Base-by-base conservation (phyloP, 1,140 invertebrate species). In the Drosophila kohkoa region DNA sequence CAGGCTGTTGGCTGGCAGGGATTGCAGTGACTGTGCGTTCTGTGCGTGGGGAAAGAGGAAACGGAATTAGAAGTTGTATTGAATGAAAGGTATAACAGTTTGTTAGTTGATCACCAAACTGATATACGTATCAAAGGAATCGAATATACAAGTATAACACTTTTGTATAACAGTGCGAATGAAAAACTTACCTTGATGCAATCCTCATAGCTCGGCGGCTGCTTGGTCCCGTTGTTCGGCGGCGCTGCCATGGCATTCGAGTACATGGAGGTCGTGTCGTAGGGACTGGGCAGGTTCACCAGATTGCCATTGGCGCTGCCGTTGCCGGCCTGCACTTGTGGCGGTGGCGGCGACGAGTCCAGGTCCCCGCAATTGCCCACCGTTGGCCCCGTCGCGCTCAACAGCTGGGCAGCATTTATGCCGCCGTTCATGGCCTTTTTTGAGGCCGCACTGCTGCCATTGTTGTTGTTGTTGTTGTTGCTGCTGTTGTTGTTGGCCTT, bases 201-300 rank as follows among this genome's bases (percentile, higher is more conserved):
- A 83, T 98, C 97, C 89, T 98, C 97, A 92, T 98, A 98, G 60
- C 96, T 95, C 13, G 97, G 97, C 16, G 96, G 96, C 90, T 97
- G 96, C 79, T 97, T 92, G 51, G 75, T 65, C 6, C 79, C 82
- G 57, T 94, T 66, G 60, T 94, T 93, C 78, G 94, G 92, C 94
- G 93, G 87, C 91, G 94, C 83, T 93, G 96, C 94, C 85, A 96
- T 94, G 79, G 96, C 96, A 92, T 96, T 97, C 79, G 96, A 96
- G 93, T 97, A 97, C 58, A 96, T 93, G 65, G 96, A 96, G 55
- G 95, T 95, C 77, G 95, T 95, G 93, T 96, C 96, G 93, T 96
- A 96, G 11, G 96, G 96, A 91, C 96, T 96, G 63, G 96, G 95
- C 75, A 96, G 91, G 93, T 94, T 95, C 88, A 74, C 81, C 62